Base-by-base conservation (phyloP, 2,888 invertebrate species). In the Entomobrya multifasciata region DNA sequence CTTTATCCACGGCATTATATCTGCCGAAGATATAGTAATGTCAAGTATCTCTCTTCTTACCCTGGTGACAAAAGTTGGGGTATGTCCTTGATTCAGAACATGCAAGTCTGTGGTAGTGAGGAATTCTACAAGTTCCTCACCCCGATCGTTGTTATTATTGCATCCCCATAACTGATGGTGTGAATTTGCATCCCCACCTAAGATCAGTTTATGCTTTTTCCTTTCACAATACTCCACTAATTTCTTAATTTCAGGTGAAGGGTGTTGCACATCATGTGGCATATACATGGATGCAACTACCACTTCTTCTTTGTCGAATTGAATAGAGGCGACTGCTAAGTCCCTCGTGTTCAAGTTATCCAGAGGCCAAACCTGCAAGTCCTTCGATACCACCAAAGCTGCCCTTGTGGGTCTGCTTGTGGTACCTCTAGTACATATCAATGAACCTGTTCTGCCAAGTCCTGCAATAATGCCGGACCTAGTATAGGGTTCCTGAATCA, bases 111-210 rank as follows among this genome's bases (percentile, higher is more conserved):
- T 57, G 0, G 49, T 2, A 1, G 60, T n/a, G 0, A 88, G 57
- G 22, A 44, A 89, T 0, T 87, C 87, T 0, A 70, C 36, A 0
- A 89, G 67, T 1, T 67, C 57, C 13, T 67, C 49, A 0, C 87
- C 89, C 13, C 87, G 65, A 2, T 65, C 20, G 49, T 88, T 89
- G 4, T 1, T 10, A 17, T 87, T 67, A 0, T 62, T 72, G 41
- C 87, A 78, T 1, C 87, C 86, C 88, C 88, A 89, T 11, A 81
- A 0, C 4, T 25, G 13, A 78, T 88, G 88, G 47, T 89, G 89
- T 0, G 89, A 83, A 70, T 89, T 88, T 15, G 84, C 88, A 67
- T 88, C 89, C 10, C 80, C 81, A 0, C 81, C 79, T 11, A 89
- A n/a, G 1, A 27, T 10, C n/a, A n/a, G n/a, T n/a, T n/a, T n/a